phyloP scores from a whole-genome alignment of 2,888 invertebrate species.

The Euzetes globulus region DNA sequence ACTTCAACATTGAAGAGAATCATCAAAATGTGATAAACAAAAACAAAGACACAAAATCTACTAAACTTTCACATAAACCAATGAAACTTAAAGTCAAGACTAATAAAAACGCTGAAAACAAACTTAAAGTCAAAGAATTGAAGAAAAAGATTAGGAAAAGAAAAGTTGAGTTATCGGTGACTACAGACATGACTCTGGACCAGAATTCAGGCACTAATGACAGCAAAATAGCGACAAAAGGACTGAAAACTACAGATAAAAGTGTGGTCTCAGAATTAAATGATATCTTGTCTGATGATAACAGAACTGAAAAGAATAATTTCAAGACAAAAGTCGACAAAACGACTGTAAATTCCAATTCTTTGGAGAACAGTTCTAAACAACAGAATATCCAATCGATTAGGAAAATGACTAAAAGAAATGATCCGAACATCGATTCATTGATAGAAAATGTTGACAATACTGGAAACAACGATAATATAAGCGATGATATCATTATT shows the following conservation, averaged over 20 bases:
- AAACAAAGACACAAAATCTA: not conserved
- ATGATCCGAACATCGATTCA: not conserved
- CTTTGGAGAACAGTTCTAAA: not conserved
- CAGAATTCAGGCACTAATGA: not conserved
- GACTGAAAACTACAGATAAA: not conserved
- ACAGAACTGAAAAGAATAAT: not conserved
- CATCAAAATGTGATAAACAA: not conserved
- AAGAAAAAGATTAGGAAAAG: not conserved
- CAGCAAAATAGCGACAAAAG: not conserved
- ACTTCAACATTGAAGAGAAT: conserved; percentile 16
- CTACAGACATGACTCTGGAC: not conserved
- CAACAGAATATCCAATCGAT: not conserved
- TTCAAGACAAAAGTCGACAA: not conserved
- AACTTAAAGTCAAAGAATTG: not conserved
- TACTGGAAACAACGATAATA: not conserved
- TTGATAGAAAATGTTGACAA: not conserved
- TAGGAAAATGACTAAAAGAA: conserved; percentile 11
- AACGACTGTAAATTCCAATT: not conserved
- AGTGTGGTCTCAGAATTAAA: not conserved
- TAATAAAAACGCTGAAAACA: not conserved
- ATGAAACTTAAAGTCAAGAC: not conserved
- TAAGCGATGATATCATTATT: not conserved
- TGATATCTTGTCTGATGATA: conserved; percentile 4
- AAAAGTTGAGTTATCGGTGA: not conserved
- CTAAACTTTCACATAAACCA: not conserved